A percentile compares a stretch with the other conserved stretches of the same genome.
These are phyloP conservation scores for Microdon myrmicae DNA, from an alignment of 2,888 invertebrate genomes.

Conservation along the genomic window DNA sequence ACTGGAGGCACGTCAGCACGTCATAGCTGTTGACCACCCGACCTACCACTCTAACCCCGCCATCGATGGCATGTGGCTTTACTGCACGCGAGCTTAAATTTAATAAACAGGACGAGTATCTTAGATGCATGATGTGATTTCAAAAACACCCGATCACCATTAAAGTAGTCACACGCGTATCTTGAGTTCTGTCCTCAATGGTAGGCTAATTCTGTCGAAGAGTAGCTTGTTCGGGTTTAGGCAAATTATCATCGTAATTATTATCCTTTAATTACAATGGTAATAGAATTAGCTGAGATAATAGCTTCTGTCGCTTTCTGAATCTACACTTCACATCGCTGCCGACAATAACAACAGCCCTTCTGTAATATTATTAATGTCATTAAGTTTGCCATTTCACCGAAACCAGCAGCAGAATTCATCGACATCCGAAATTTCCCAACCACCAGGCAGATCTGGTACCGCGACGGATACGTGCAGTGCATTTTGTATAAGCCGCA, in stretches of 20 bases:
- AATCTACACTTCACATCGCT: neutral
- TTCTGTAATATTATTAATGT: constrained; percentile 39
- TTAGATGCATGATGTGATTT: neutral
- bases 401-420: constrained; percentile 24
- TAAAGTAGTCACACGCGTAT: neutral
- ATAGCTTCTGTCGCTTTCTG: constrained; percentile 31
- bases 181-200: neutral
- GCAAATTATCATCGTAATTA: constrained; percentile 35
- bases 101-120: constrained; percentile 13
- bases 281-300: constrained; percentile 47
- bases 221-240: constrained; percentile 5
- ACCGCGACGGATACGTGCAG: too few species aligned
- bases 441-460: too few species aligned
- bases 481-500: too few species aligned
- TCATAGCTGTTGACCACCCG: constrained; percentile 6
- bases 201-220: neutral
- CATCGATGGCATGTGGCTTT: neutral
- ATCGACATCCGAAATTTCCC: too few species aligned
- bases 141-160: constrained; percentile 8
- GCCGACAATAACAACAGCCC: constrained; percentile 15
- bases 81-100: constrained; percentile 23
- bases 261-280: constrained; percentile 46
- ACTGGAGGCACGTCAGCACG: constrained; percentile 9
- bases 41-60: neutral
- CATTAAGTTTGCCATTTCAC: constrained; percentile 36